A percentile compares a stretch with the other conserved stretches of the same genome.
These are phyloP conservation scores for Channallabes apus DNA, from an alignment of 2,797 vertebrate species.

Conservation along the genomic window DNA sequence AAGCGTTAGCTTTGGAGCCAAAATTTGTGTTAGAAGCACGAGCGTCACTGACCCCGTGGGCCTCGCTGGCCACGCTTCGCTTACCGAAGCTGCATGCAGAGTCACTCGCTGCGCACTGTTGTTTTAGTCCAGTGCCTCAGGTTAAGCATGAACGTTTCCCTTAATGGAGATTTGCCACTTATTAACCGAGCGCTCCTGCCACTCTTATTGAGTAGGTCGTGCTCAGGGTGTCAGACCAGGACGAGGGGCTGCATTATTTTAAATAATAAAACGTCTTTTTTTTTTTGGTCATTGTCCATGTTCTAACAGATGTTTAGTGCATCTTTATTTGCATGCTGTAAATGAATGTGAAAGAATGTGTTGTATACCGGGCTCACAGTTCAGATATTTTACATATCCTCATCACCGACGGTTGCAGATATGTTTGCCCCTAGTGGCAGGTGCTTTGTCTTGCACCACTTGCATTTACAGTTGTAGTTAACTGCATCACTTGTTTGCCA, in stretches of 20 bases:
- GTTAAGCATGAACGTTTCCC: conserved; percentile 65
- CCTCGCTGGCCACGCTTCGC: conserved; percentile 36
- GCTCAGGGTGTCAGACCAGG: conserved; percentile 37
- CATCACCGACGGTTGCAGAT: too few relatives aligned
- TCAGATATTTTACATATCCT: too few relatives aligned
- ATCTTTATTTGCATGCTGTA: too few relatives aligned
- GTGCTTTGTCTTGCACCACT: too few relatives aligned
- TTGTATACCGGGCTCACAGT: too few relatives aligned
- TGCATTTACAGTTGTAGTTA: neutral
- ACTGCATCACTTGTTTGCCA: neutral
- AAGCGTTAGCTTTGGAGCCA: conserved; percentile 65
- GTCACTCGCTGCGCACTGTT: conserved; percentile 57
- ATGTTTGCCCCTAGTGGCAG: too few relatives aligned
- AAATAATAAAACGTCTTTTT: conserved; percentile 21
- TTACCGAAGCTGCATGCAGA: conserved; percentile 47
- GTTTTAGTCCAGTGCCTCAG: conserved; percentile 59
- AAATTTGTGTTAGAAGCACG: conserved; percentile 43
- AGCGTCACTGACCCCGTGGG: conserved; percentile 40
- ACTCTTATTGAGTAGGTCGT: conserved; percentile 53
- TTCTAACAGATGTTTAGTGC: conserved; percentile 15
- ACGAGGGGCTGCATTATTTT: conserved; percentile 42
- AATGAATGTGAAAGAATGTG: too few relatives aligned
- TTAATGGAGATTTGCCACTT: conserved; percentile 65
- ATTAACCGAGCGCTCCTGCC: conserved; percentile 55
- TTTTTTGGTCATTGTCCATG: conserved; percentile 18